These are phyloP conservation scores for Kradibia gibbosae DNA, from an alignment of 1,140 invertebrate genomes.

Conservation along the genomic window DNA sequence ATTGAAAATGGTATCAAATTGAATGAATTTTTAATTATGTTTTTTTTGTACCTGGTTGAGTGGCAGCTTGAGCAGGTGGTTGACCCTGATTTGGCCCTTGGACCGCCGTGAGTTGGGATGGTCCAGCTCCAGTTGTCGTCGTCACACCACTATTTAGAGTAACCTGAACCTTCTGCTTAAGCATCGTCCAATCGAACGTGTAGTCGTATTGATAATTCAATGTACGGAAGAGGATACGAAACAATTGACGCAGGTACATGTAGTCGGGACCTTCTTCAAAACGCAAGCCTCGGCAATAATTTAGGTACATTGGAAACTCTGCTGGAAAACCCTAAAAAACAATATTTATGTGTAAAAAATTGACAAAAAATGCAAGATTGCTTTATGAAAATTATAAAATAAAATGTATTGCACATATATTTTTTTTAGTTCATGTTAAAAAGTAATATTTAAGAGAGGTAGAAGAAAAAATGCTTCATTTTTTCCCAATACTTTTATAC, in stretches of 20 bases:
- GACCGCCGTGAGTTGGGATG: constrained; percentile 55
- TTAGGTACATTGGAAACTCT: constrained; percentile 98
- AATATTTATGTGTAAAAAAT: not conserved
- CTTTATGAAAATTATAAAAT: too few species aligned
- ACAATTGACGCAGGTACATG: constrained; percentile 97
- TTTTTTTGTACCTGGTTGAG: constrained; percentile 62
- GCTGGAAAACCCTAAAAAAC: constrained; percentile 87
- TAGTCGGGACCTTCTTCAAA: constrained; percentile 98
- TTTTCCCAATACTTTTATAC: too few species aligned
- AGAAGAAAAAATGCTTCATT: too few species aligned
- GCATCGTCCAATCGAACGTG: constrained; percentile 99
- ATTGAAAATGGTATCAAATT: not conserved
- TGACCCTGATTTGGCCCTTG: constrained; percentile 58
- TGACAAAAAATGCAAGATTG: too few species aligned
- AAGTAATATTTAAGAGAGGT: too few species aligned
- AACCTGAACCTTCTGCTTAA: constrained; percentile 87
- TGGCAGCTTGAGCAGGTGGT: constrained; percentile 61
- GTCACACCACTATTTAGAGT: constrained; percentile 45
- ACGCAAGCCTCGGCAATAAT: constrained; percentile 94
- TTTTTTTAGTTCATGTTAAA: too few species aligned
- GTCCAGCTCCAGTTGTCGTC: constrained; percentile 54
- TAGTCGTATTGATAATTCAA: constrained; percentile 99
- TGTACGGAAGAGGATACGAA: constrained; percentile 98
- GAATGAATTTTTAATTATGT: not conserved
- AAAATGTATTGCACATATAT: too few species aligned